These are phyloP conservation scores for Prunella himalayana DNA, from an alignment of 2,113 vertebrate genomes.

Conservation along the genomic window DNA sequence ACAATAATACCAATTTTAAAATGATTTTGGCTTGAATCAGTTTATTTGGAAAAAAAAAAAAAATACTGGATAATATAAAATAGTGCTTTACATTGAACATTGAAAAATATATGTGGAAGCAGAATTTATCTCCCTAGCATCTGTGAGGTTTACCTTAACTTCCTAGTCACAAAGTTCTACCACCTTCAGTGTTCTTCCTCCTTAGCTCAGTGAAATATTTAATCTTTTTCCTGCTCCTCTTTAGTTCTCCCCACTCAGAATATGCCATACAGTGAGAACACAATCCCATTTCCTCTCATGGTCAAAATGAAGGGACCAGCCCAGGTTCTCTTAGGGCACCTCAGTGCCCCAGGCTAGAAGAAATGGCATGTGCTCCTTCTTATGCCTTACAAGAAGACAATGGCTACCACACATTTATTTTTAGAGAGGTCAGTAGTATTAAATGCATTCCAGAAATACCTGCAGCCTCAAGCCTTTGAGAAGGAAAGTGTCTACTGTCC, in stretches of 20 bases:
- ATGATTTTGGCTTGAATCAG: background rate
- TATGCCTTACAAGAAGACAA: background rate
- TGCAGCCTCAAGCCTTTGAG: background rate
- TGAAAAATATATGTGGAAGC: background rate
- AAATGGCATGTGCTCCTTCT: background rate
- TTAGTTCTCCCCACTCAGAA: background rate
- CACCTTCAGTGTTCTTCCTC: background rate
- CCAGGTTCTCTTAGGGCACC: background rate
- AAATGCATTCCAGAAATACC: background rate
- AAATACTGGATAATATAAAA: background rate
- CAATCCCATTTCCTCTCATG: accelerated
- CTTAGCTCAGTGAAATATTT: background rate
- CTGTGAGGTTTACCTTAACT: background rate
- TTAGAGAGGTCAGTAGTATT: background rate
- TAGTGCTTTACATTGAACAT: background rate
- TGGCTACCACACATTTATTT: background rate
- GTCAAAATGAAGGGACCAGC: background rate
- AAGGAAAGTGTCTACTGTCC: background rate
- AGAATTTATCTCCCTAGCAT: background rate
- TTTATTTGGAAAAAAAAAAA: background rate
- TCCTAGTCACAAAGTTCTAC: background rate
- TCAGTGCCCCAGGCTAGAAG: background rate
- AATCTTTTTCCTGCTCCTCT: background rate
- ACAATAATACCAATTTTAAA: background rate
- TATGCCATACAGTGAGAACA: background rate